Evolutionary conservation across 2,113 vertebrate species (phyloP), one percentile per base, ranked within the genome.

Genomic region (Upupa epops): DNA sequence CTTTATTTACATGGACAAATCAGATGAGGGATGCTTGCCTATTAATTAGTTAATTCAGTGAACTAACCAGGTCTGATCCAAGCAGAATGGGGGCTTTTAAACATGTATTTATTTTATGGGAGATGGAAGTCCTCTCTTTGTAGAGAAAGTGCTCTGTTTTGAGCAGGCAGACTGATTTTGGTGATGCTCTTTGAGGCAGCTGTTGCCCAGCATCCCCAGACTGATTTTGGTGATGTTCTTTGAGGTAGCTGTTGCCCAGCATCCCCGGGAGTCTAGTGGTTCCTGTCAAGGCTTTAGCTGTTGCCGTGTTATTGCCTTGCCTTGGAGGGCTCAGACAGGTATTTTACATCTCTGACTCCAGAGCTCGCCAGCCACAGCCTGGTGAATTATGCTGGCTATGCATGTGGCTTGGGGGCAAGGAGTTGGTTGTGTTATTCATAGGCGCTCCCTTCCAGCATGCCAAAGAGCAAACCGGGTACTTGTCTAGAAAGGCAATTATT

Each of bases 401-500:
- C 90, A 81, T 86, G 93, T 96, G 94, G 94, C 95, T 95, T 11
- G 76, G 79, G 93, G 95, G 95, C 87, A 95, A 95, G 94, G 93
- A 96, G 95, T 94, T 95, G 93, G 70, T 80, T 76, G 72, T 51
- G 75, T 66, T 94, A 69, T 88, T 92, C 78, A 89, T 19, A 34
- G 91, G 77, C 72, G 54, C 94, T 95, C 93, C 96, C 90, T 96
- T 88, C 86, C 87, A 92, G 89, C 40, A 14, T 93, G 93, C 93
- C 95, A 95, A 85, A 77, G 85, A 91, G 90, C 95, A 80, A 94
- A 93, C 89, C 77, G 88, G 65, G 80, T 90, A 68, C 94, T 95
- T 93, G 77, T 91, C 95, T 96, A 92, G 94, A 94, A 93, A 95
- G 91, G 90, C 87, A 94, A 78, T 95, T 96, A 89, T 96, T 92